phyloP scores from a whole-genome alignment of 2,888 invertebrate species.

The Xylophagus ater region DNA sequence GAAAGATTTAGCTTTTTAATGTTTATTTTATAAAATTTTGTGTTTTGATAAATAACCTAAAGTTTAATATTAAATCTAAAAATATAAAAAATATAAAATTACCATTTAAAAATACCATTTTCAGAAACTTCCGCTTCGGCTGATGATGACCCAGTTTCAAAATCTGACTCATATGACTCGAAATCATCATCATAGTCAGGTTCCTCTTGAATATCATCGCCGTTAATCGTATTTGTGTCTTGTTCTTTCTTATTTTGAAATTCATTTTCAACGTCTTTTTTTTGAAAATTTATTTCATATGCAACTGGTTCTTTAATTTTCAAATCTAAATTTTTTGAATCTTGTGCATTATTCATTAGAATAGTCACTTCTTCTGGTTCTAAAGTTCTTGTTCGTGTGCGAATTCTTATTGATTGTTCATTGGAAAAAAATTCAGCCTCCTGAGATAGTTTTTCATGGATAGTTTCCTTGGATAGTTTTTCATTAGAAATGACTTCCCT shows the following conservation, averaged over 20 bases:
- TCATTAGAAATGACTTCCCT: slow-evolving; percentile 14
- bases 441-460: neutral
- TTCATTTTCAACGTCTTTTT: slow-evolving; percentile 14
- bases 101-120: too few species aligned
- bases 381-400: slow-evolving; percentile 26
- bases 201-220: neutral
- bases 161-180: slow-evolving; percentile 48
- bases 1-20: too few species aligned
- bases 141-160: slow-evolving; percentile 35
- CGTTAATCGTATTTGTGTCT: slow-evolving; percentile 5
- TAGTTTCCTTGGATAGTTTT: slow-evolving; percentile 8
- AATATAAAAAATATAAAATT: too few species aligned
- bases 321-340: slow-evolving; percentile 15
- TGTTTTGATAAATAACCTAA: too few species aligned
- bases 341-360: slow-evolving; percentile 24
- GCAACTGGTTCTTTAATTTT: slow-evolving; percentile 28
- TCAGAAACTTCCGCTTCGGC: slow-evolving; percentile 3
- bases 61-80: too few species aligned
- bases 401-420: slow-evolving; percentile 9
- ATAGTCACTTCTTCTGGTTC: slow-evolving; percentile 30
- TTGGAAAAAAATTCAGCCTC: neutral
- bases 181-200: slow-evolving; percentile 44
- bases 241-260: neutral
- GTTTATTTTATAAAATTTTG: too few species aligned
- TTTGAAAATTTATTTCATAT: slow-evolving; percentile 32